phyloP scores from a whole-genome alignment of 1,140 invertebrate genomes.

The Calephelis virginiensis region DNA sequence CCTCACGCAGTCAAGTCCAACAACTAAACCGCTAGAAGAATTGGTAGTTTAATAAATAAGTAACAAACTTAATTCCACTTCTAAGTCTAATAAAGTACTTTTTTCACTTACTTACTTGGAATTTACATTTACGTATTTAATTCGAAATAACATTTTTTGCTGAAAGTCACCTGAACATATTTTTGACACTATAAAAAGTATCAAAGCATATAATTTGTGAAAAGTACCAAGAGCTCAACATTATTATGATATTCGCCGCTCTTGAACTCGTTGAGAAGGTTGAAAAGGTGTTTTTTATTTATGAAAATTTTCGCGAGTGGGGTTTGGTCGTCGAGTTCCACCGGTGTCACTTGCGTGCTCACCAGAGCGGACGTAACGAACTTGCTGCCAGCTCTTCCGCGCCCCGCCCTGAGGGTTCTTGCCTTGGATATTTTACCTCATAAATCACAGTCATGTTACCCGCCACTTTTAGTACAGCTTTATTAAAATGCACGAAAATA shows the following conservation, averaged over 20 bases:
- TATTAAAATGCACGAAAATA: not conserved
- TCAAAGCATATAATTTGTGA: conserved; percentile 17
- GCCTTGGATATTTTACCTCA: conserved; percentile 46
- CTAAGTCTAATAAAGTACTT: no score
- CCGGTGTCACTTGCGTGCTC: conserved; percentile 63
- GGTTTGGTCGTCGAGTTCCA: conserved; percentile 56
- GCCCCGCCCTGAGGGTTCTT: conserved; percentile 45
- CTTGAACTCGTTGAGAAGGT: conserved; percentile 56
- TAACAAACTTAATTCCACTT: no score
- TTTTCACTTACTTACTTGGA: no score
- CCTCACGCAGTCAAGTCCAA: no score
- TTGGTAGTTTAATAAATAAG: no score
- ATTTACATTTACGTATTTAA: no score
- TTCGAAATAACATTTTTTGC: no score
- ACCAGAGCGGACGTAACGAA: conserved; percentile 68
- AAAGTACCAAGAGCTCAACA: conserved; percentile 23
- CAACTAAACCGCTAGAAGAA: no score
- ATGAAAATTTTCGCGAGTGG: conserved; percentile 60
- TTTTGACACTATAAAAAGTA: conserved; percentile 18
- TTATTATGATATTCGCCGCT: conserved; percentile 48
- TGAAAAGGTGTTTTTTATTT: conserved; percentile 67
- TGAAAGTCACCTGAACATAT: not conserved
- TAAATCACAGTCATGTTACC: conserved; percentile 22
- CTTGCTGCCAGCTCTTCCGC: conserved; percentile 44
- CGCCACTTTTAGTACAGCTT: conserved; percentile 17